Evolutionary conservation across 2,113 vertebrate species (phyloP).

Genomic region (Rhagologus leucostigma): DNA sequence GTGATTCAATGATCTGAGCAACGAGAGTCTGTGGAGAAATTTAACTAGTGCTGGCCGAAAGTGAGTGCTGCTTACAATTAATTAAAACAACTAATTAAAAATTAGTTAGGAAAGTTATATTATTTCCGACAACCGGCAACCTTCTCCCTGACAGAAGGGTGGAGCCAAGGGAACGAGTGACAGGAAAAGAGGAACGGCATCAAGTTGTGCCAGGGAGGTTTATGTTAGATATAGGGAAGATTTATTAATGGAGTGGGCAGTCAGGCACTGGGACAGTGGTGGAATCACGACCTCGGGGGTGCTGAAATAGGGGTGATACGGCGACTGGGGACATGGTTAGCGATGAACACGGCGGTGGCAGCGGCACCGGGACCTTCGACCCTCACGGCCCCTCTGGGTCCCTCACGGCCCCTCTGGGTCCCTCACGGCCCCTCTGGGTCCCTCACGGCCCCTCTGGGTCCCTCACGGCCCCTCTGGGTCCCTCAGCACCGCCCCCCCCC

Average conservation of each 20-base stretch:
- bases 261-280: background rate
- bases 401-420: accelerated
- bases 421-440: accelerated
- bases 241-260: background rate
- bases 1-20: background rate
- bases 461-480: accelerated
- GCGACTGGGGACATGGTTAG: accelerated
- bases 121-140: background rate
- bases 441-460: background rate
- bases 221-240: background rate
- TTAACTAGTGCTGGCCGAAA: background rate
- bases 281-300: background rate
- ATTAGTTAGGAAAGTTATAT: background rate
- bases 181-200: background rate
- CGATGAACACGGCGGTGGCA: accelerated
- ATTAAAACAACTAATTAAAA: background rate
- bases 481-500: background rate
- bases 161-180: background rate
- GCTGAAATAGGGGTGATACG: background rate
- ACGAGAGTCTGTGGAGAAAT: background rate
- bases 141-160: background rate
- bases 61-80: background rate
- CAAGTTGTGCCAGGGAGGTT: background rate
- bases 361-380: accelerated
- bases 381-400: background rate